Conservation (phyloP, 92 coral and sea anemone species). For the Epizoanthus scotinus region DNA sequence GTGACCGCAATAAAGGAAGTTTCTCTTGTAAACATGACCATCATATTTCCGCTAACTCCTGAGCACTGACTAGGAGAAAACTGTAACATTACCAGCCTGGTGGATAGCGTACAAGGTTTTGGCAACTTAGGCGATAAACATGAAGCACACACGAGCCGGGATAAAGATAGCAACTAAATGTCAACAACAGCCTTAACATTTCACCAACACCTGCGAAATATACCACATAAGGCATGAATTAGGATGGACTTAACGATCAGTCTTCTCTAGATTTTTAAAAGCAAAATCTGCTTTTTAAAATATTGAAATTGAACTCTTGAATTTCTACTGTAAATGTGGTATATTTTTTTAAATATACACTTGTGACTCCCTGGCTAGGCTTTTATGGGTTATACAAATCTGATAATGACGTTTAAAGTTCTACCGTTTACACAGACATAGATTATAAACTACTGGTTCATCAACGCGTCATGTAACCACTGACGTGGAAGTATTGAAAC, state of each 20-base stretch:
- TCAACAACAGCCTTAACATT: neutral
- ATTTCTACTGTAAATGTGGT: no score
- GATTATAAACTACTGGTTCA: neutral
- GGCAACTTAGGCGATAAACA: neutral
- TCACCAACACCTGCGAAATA: conserved; percentile 30
- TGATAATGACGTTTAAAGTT: no score
- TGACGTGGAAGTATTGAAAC: neutral
- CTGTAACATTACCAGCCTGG: neutral
- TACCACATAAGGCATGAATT: neutral
- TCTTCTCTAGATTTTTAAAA: no score
- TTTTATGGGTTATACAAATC: no score
- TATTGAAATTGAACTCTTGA: no score
- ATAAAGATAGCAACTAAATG: neutral
- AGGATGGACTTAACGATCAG: neutral
- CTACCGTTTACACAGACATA: no score
- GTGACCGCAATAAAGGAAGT: conserved; percentile 12
- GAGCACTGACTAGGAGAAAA: neutral
- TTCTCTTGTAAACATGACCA: conserved; percentile 28
- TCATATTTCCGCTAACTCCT: conserved; percentile 21
- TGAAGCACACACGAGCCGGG: neutral
- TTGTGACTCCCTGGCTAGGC: no score
- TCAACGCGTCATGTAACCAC: neutral
- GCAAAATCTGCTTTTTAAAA: no score
- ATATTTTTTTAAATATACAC: no score
- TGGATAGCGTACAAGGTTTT: neutral